Conservation (phyloP, 92 coral and sea anemone species). For the Zoanthus gigantus region DNA sequence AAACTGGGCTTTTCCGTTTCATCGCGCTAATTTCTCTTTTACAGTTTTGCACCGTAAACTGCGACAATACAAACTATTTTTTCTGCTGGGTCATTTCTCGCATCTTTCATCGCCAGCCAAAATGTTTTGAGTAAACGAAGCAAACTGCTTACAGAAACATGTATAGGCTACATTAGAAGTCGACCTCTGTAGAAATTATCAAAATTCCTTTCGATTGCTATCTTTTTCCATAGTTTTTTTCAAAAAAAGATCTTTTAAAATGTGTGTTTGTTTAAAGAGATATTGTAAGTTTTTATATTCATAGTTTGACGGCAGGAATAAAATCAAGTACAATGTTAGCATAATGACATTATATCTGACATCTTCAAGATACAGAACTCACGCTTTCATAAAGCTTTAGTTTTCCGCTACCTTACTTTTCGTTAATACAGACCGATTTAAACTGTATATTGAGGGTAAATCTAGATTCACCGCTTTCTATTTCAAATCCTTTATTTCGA, state of each 20-base stretch:
- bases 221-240: background rate
- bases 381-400: too few relatives aligned
- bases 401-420: too few relatives aligned
- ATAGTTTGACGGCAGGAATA: background rate
- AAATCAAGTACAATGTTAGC: background rate
- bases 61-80: background rate
- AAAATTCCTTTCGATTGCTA: background rate
- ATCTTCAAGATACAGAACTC: too few relatives aligned
- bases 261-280: background rate
- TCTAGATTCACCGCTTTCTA: too few relatives aligned
- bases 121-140: background rate
- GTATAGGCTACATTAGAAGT: background rate
- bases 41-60: background rate
- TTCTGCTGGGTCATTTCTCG: background rate
- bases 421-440: too few relatives aligned
- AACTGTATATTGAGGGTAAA: too few relatives aligned
- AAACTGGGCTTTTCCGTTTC: background rate
- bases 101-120: constrained; percentile 24
- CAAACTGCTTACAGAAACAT: background rate
- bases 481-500: too few relatives aligned
- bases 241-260: background rate
- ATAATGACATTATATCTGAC: background rate
- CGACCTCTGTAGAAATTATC: background rate
- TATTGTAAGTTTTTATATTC: background rate
- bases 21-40: background rate